Evolutionary conservation across 2,113 vertebrate genomes (phyloP).

Genomic region (Tiliqua scincoides): DNA sequence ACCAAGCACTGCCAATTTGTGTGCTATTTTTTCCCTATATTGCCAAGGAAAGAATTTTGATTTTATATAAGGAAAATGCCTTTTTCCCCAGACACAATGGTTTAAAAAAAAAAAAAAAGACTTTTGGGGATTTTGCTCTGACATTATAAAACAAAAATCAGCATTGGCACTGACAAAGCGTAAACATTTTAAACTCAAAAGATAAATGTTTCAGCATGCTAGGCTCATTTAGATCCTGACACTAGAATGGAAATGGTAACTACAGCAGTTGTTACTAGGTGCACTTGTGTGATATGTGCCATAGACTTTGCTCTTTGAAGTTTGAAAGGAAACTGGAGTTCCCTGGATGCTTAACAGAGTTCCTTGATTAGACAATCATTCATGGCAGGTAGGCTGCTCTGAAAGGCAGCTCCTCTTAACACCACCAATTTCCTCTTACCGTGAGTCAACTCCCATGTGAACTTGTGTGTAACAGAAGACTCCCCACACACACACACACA

Average conservation of each 20-base stretch:
- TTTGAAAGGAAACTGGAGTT: background rate
- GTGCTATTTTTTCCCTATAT: conserved; percentile 45
- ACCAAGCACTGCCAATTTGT: conserved; percentile 44
- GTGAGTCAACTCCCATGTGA: too few species aligned
- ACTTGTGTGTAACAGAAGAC: too few species aligned
- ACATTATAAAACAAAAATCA: conserved; percentile 66
- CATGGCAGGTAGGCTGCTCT: background rate
- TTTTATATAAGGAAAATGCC: conserved; percentile 48
- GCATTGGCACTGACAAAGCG: conserved; percentile 58
- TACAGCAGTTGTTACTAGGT: conserved; percentile 41
- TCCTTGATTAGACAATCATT: background rate
- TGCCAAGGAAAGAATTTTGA: conserved; percentile 26
- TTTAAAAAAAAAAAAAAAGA: conserved; percentile 59
- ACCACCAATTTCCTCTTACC: background rate
- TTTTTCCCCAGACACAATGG: conserved; percentile 58
- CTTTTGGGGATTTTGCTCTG: conserved; percentile 48
- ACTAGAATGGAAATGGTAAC: conserved; percentile 53
- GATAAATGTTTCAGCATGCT: conserved; percentile 42
- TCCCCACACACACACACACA: background rate
- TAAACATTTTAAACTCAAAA: conserved; percentile 63
- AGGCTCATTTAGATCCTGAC: conserved; percentile 45
- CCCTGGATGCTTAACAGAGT: background rate
- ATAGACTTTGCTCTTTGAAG: conserved; percentile 19
- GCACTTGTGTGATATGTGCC: background rate
- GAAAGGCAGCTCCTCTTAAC: background rate